Conservation (phyloP, 1,140 invertebrate genomes). For the Oedothorax gibbosus region DNA sequence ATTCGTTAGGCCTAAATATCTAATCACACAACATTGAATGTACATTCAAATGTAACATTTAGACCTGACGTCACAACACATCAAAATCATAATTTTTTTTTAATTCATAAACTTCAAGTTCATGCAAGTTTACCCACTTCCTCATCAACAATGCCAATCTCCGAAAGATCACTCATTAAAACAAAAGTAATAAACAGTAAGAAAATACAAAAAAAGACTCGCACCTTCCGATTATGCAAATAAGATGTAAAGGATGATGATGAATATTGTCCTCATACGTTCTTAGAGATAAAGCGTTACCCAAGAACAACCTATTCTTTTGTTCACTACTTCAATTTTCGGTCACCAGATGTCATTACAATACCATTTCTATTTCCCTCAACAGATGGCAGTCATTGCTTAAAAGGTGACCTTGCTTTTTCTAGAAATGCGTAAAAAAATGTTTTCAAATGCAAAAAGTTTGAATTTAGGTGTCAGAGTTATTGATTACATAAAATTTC, state of each 20-base stretch:
- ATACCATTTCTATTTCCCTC: conserved; percentile 55
- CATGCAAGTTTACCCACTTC: not conserved
- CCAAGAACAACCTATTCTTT: conserved; percentile 59
- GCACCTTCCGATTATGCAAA: conserved; percentile 60
- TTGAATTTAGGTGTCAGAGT: not conserved
- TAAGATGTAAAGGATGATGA: conserved; percentile 53
- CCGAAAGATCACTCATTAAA: not conserved
- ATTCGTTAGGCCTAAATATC: conserved; percentile 58
- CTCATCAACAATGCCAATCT: no score
- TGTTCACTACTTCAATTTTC: conserved; percentile 57
- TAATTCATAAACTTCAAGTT: conserved; percentile 37
- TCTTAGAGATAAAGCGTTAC: conserved; percentile 46
- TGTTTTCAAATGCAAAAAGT: not conserved
- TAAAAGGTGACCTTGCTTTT: conserved; percentile 57
- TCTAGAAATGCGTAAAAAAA: not conserved
- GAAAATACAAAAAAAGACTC: conserved; percentile 39
- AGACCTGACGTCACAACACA: conserved; percentile 59
- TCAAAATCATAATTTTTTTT: conserved; percentile 57
- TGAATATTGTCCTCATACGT: conserved; percentile 52
- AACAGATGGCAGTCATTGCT: conserved; percentile 60
- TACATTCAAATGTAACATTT: conserved; percentile 53
- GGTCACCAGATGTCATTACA: conserved; percentile 62
- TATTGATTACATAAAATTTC: not conserved
- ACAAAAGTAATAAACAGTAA: conserved; percentile 5
- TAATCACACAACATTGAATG: conserved; percentile 46